Conservation (phyloP, 2,888 invertebrate genomes). For the Calliphora vomitoria region DNA sequence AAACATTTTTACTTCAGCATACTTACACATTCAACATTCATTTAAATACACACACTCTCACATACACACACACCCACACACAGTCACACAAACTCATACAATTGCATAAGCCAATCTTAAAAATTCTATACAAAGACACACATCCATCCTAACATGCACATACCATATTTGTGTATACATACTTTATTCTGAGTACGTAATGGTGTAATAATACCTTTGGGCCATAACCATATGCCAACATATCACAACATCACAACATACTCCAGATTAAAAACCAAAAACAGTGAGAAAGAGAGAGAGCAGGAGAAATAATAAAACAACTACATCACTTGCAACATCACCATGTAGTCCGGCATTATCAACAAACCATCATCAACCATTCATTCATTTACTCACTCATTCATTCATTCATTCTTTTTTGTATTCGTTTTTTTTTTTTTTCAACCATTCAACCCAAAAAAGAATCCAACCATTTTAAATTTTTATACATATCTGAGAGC, state of each 20-base stretch:
- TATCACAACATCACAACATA: constrained; percentile 55
- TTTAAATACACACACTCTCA: background rate
- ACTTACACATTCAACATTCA: constrained; percentile 12
- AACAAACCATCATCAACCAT: constrained; percentile 61
- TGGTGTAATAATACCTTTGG: constrained; percentile 77
- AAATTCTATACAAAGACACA: background rate
- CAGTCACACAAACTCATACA: constrained; percentile 13
- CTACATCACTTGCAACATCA: constrained; percentile 46
- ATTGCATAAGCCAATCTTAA: background rate
- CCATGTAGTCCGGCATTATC: constrained; percentile 59
- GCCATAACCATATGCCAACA: constrained; percentile 73
- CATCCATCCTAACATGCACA: background rate
- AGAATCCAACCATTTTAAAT: constrained; percentile 15
- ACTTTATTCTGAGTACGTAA: constrained; percentile 75
- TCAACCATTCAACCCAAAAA: constrained; percentile 21
- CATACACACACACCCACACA: constrained; percentile 21
- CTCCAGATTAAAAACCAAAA: constrained; percentile 29
- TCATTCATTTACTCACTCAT: constrained; percentile 7
- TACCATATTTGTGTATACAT: constrained; percentile 46
- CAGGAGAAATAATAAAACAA: constrained; percentile 39
- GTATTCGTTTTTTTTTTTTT: constrained; percentile 25
- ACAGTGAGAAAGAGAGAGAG: constrained; percentile 1
- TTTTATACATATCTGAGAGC: background rate
- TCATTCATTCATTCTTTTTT: background rate
- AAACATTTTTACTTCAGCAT: constrained; percentile 23